Evolutionary conservation across 2,797 vertebrate species (phyloP), one percentile per base, ranked within the genome.

Genomic region (Mus spretus): DNA sequence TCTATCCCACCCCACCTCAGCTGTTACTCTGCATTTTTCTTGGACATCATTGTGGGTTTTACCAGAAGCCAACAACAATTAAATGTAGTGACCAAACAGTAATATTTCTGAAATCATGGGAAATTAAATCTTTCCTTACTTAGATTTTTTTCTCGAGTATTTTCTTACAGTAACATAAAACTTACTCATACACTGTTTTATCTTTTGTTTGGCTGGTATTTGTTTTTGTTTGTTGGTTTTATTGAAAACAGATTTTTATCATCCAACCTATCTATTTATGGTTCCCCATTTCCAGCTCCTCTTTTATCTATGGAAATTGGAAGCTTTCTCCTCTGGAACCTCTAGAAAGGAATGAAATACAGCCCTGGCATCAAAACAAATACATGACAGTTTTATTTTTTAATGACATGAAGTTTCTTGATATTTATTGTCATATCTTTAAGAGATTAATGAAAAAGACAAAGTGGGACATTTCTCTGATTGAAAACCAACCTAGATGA

Each of bases 281-380:
- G 5, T 37, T 81, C 20, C 3, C 20, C 20, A 0, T 37, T 20
- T 81, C 20, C 53, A 81, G 31, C 17, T 81, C 20, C 20, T 37
- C 1, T 80, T 80, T 81, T 37, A 0, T 19, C 2, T 82, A 8
- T 72, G 13, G 47, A 50, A n/a, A 14, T 7, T 57, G n/a, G 14
- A 67, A 40, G 0, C 0, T 17, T 37, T 80, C 14, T 70, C 22
- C 15, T 47, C 20, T 14, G 0, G 5, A 26, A 61, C 12, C 10
- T n/a, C n/a, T n/a, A 72, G 12, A 19, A n/a, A 63, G 13, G 40
- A 84, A 26, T 26, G 2, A 3, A 37, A 2, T 40, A 63, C 34
- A 63, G 1, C 44, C 65, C 8, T 31, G 31, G 34, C 31, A 37
- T 44, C 4, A 26, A 67, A 53, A 40, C 7, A 24, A 50, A 20